Evolutionary conservation across 1,140 invertebrate genomes (phyloP).

Genomic region (Drosophila lowei): DNA sequence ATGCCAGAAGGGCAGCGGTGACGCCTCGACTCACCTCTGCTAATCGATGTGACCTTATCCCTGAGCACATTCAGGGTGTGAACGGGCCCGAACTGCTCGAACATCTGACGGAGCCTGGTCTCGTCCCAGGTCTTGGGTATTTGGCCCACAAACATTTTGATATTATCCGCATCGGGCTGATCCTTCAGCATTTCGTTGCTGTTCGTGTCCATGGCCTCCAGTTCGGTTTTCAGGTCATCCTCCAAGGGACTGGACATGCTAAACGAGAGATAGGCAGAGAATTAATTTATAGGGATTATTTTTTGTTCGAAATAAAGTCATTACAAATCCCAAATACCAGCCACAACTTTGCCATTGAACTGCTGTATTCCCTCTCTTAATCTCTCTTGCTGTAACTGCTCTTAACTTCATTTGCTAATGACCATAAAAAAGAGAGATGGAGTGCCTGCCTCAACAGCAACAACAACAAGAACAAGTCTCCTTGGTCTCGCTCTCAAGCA

Average conservation of each 20-base stretch:
- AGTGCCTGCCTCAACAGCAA: no score
- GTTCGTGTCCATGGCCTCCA: slow-evolving; percentile 33
- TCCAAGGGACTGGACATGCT: slow-evolving; percentile 44
- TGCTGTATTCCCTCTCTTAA: slow-evolving; percentile 7
- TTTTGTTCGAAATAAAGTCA: no score
- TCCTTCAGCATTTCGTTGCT: slow-evolving; percentile 82
- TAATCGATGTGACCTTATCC: slow-evolving; percentile 97
- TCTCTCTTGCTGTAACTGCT: neutral
- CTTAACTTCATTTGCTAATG: slow-evolving; percentile 78
- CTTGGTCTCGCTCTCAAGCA: neutral
- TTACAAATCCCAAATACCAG: slow-evolving; percentile 13
- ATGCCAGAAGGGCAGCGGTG: slow-evolving; percentile 34
- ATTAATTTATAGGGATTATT: neutral
- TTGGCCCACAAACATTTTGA: slow-evolving; percentile 99
- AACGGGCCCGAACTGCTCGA: slow-evolving; percentile 98
- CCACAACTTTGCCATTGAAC: slow-evolving; percentile 40
- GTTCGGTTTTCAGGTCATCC: slow-evolving; percentile 42
- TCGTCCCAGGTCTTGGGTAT: slow-evolving; percentile 99
- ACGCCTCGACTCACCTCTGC: slow-evolving; percentile 91
- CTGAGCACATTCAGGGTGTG: slow-evolving; percentile 98
- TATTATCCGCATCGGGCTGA: slow-evolving; percentile 97
- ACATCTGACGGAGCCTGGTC: slow-evolving; percentile 95
- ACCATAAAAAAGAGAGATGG: slow-evolving; percentile 61
- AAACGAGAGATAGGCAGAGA: neutral
- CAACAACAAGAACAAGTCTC: slow-evolving; percentile 22